Conservation (phyloP, 2,888 invertebrate species). For the Ophraella communa region DNA sequence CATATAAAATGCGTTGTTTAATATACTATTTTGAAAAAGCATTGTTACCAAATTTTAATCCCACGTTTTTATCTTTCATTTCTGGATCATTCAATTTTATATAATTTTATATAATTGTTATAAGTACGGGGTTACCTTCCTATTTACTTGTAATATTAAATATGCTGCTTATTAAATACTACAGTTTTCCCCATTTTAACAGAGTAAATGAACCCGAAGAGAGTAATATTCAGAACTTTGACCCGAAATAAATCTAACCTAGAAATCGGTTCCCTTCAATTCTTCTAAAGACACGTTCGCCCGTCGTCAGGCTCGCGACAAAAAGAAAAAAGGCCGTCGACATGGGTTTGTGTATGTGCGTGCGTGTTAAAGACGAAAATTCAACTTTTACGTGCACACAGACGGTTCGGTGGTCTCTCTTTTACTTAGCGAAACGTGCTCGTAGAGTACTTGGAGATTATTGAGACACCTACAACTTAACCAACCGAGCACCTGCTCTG, state of each 20-base stretch:
- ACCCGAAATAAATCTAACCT: conserved; percentile 13
- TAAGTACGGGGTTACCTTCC: no score
- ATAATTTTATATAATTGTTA: no score
- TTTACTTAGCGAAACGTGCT: conserved; percentile 16
- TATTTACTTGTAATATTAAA: no score
- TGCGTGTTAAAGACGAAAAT: conserved; percentile 11
- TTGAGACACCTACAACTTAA: conserved; percentile 19
- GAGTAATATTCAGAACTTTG: conserved; percentile 14
- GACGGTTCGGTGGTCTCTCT: conserved; percentile 8
- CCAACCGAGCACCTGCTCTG: conserved; percentile 13
- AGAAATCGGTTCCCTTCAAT: conserved; percentile 6
- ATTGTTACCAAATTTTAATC: no score
- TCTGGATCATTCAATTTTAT: no score
- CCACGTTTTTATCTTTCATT: no score
- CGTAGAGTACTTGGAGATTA: conserved; percentile 1
- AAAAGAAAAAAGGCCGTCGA: conserved; percentile 20
- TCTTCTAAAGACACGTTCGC: conserved; percentile 28
- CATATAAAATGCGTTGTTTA: no score
- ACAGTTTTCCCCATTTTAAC: neutral
- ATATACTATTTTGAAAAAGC: no score
- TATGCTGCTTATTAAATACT: neutral
- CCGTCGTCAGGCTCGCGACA: conserved; percentile 21
- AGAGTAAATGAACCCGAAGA: neutral
- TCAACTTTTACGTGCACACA: conserved; percentile 10
- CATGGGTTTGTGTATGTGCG: conserved; percentile 7